Conservation (phyloP, 2,797 vertebrate genomes). For the Chaetodon trifasciatus region DNA sequence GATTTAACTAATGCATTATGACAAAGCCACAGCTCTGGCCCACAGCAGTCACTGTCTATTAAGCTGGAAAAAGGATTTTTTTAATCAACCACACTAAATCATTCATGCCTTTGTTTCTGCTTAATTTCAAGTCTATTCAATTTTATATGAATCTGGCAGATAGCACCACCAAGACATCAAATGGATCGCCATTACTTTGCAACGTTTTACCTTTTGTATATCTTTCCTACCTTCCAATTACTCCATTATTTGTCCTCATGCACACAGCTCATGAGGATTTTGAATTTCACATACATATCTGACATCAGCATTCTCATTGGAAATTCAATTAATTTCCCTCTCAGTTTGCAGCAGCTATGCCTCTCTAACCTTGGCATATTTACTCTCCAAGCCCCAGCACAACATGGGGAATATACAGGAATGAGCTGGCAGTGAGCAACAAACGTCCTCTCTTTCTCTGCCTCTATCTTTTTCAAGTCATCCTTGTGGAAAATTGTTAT, state of each 20-base stretch:
- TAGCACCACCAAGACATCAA: constrained; percentile 22
- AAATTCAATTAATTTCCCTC: constrained; percentile 78
- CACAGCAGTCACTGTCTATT: constrained; percentile 44
- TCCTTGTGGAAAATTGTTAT: constrained; percentile 56
- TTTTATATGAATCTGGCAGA: constrained; percentile 42
- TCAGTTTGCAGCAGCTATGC: constrained; percentile 55
- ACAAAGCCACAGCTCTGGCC: constrained; percentile 42
- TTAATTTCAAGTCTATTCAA: constrained; percentile 48
- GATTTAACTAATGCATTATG: constrained; percentile 60
- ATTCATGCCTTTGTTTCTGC: constrained; percentile 51
- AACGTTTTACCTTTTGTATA: constrained; percentile 19
- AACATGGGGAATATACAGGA: constrained; percentile 57
- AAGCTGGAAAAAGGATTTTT: constrained; percentile 30
- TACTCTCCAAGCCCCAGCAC: constrained; percentile 56
- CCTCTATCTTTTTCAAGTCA: constrained; percentile 39
- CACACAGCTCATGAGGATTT: constrained; percentile 40
- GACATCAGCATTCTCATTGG: constrained; percentile 68
- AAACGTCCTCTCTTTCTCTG: constrained; percentile 37
- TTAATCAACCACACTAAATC: constrained; percentile 49
- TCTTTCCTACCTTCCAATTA: constrained; percentile 25
- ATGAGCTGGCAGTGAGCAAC: constrained; percentile 48
- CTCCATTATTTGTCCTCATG: constrained; percentile 54
- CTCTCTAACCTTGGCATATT: constrained; percentile 72
- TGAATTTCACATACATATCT: constrained; percentile 68
- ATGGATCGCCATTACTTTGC: constrained; percentile 31